phyloP scores from a whole-genome alignment of 2,888 invertebrate species.

The Scaptomyza flava region DNA sequence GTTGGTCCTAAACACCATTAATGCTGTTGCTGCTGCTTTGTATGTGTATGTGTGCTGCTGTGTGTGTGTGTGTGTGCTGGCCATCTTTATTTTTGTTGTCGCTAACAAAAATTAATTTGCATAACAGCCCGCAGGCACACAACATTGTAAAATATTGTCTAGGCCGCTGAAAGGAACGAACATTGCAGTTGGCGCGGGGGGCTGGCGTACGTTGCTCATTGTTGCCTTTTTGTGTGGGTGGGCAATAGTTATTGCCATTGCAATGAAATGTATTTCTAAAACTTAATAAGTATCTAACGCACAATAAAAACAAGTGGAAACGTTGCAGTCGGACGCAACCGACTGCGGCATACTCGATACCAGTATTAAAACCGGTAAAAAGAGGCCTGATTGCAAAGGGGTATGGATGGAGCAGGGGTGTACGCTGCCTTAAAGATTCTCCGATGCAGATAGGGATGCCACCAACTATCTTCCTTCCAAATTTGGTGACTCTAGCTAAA shows the following conservation, averaged over 20 bases:
- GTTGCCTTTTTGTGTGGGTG: slow-evolving; percentile 49
- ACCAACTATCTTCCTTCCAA: too few relatives aligned
- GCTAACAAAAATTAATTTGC: slow-evolving; percentile 75
- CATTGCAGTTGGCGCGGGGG: neutral
- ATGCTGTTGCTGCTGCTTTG: slow-evolving; percentile 21
- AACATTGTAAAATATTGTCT: slow-evolving; percentile 9
- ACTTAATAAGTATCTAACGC: neutral
- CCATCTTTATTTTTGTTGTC: slow-evolving; percentile 49
- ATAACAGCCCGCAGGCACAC: slow-evolving; percentile 50
- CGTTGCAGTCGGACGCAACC: too few relatives aligned
- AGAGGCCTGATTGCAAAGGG: too few relatives aligned
- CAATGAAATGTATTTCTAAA: slow-evolving; percentile 29
- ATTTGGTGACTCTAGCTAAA: too few relatives aligned
- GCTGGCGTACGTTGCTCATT: slow-evolving; percentile 18
- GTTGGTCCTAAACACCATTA: slow-evolving; percentile 49
- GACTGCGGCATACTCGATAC: too few relatives aligned
- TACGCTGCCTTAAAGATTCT: too few relatives aligned
- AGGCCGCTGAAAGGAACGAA: neutral
- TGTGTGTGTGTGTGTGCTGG: slow-evolving; percentile 26
- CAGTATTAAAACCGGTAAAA: too few relatives aligned
- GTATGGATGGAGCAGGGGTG: too few relatives aligned
- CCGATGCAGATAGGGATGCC: too few relatives aligned
- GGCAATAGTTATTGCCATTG: slow-evolving; percentile 24
- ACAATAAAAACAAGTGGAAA: too few relatives aligned
- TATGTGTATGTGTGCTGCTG: neutral